Evolutionary conservation across 1,140 invertebrate species (phyloP).

Genomic region (Drosophila setifemur): DNA sequence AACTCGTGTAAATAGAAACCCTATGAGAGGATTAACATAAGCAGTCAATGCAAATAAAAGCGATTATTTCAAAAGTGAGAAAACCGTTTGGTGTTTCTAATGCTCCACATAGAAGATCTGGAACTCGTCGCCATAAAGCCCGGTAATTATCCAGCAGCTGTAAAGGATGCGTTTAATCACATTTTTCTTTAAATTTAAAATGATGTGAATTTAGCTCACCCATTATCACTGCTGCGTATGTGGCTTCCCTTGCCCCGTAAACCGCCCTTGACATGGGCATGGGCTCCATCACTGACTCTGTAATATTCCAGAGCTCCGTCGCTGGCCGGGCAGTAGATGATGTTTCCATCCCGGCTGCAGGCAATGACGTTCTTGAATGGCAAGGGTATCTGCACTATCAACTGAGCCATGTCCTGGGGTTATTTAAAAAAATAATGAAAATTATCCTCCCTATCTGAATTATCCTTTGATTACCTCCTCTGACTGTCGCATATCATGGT

Average conservation of each 20-base stretch:
- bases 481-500: conserved; percentile 62
- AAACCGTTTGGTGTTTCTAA: not conserved
- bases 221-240: conserved; percentile 72
- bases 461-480: conserved; percentile 71
- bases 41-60: conserved; percentile 58
- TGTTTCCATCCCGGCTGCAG: conserved; percentile 59
- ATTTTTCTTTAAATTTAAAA: no score
- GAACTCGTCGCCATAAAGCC: conserved; percentile 71
- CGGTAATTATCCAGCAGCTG: conserved; percentile 71
- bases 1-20: conserved; percentile 73
- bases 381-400: conserved; percentile 71
- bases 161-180: not conserved
- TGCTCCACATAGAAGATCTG: conserved; percentile 68
- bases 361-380: conserved; percentile 75
- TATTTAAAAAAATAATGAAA: not conserved
- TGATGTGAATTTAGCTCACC: conserved; percentile 38
- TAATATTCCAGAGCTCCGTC: conserved; percentile 72
- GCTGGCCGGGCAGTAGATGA: conserved; percentile 66
- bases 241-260: conserved; percentile 68
- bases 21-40: conserved; percentile 62
- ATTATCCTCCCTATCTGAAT: no score
- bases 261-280: conserved; percentile 58
- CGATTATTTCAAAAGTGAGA: conserved; percentile 40
- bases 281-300: conserved; percentile 58
- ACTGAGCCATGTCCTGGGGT: conserved; percentile 53